A percentile compares a stretch with the other conserved stretches of the same genome.
phyloP scores from a whole-genome alignment of 2,113 vertebrate genomes.

The Grammomys surdaster region DNA sequence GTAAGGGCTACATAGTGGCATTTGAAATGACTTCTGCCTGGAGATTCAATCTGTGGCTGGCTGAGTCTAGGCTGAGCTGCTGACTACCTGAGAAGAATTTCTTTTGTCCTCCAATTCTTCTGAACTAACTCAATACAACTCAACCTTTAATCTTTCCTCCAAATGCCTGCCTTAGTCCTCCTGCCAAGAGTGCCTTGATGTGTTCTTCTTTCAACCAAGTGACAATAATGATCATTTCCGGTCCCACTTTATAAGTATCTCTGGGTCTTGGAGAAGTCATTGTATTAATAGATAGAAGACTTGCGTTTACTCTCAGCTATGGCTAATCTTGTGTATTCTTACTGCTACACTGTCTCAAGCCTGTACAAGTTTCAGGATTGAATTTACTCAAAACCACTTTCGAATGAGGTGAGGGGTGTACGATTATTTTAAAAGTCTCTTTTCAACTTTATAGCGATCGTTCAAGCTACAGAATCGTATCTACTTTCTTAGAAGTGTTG shows the following conservation, averaged over 20 bases:
- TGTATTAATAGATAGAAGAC: background rate
- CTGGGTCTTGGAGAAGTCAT: background rate
- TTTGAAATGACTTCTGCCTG: slow-evolving; percentile 59
- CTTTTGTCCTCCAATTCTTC: slow-evolving; percentile 40
- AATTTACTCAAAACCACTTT: slow-evolving; percentile 50
- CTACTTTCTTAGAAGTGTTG: slow-evolving; percentile 44
- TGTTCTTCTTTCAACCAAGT: slow-evolving; percentile 23
- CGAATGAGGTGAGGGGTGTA: background rate
- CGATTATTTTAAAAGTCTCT: slow-evolving; percentile 3
- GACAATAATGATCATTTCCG: slow-evolving; percentile 40
- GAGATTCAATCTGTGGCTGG: background rate
- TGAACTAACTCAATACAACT: background rate
- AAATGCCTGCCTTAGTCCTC: slow-evolving; percentile 25
- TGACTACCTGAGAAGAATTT: background rate
- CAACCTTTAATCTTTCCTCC: slow-evolving; percentile 13
- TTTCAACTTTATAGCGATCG: slow-evolving; percentile 40
- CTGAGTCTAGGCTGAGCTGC: background rate
- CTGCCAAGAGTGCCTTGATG: slow-evolving; percentile 32
- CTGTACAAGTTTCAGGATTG: background rate
- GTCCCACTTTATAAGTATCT: background rate
- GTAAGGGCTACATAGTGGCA: slow-evolving; percentile 23
- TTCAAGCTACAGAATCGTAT: slow-evolving; percentile 22
- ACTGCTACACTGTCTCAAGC: background rate
- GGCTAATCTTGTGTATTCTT: background rate
- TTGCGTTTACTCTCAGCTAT: background rate